Percentiles rank a stretch among this genome's conserved stretches.
phyloP scores from a whole-genome alignment of 2,797 vertebrate species.

The Pelobates cultripes region DNA sequence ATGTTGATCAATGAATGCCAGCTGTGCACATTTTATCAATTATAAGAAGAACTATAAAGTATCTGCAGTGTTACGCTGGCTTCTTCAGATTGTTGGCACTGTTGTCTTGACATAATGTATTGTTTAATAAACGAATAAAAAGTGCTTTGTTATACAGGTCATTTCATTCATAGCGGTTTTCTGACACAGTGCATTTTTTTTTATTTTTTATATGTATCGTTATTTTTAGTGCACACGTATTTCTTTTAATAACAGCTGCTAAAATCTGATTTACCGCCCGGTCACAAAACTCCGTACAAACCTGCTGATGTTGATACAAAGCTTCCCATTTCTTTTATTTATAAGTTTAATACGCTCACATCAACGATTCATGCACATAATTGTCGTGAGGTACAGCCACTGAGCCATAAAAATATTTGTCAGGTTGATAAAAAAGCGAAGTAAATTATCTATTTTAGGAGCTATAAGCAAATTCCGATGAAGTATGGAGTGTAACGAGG shows the following conservation, averaged over 20 bases:
- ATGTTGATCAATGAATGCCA: slow-evolving; percentile 3
- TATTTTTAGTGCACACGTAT: slow-evolving; percentile 9
- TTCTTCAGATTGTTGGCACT: neutral
- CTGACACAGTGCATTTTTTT: neutral
- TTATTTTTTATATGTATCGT: neutral
- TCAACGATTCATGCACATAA: neutral
- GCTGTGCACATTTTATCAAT: neutral
- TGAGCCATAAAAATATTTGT: neutral
- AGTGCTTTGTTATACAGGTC: neutral
- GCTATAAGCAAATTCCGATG: neutral
- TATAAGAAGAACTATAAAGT: neutral
- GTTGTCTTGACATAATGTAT: neutral
- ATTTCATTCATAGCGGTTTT: slow-evolving; percentile 1
- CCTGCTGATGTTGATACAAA: neutral
- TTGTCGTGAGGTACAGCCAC: neutral
- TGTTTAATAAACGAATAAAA: neutral
- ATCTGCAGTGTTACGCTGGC: neutral
- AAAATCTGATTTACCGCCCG: neutral
- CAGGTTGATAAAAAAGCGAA: neutral
- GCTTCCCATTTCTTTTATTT: neutral
- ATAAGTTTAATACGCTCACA: neutral
- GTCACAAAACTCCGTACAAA: neutral
- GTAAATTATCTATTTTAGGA: neutral
- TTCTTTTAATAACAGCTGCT: neutral
- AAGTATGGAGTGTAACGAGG: too few species aligned